Evolutionary conservation across 2,113 vertebrate genomes (phyloP), one percentile per base, ranked within the genome.

Genomic region (Erpornis zantholeuca): DNA sequence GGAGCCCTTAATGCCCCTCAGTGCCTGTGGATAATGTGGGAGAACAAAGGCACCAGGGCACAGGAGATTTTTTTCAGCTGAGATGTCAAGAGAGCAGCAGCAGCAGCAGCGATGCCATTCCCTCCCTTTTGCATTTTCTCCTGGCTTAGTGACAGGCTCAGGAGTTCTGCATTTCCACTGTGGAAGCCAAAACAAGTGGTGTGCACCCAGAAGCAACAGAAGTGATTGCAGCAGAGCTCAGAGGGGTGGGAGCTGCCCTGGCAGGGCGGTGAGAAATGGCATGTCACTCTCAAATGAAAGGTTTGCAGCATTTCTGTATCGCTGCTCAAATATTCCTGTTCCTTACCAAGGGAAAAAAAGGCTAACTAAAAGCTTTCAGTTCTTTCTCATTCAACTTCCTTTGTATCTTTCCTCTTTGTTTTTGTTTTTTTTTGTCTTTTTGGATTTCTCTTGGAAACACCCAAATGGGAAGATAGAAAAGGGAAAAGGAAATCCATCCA

Each of bases 141-240:
- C 66, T 65, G 36, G 9, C 45, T 84, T 10, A 15, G 50, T 82
- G 79, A 31, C 68, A 71, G 56, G 19, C 47, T 59, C 60, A 4
- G 57, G 85, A 88, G 64, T 7, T 61, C 24, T 86, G 92, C 24
- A 19, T 50, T 54, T 54, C 40, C 86, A 44, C 31, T 1, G 22
- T 10, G 57, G 53, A 57, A 68, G 88, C 75, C 88, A 54, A 76
- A 95, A 72, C 25, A 88, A 75, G 2, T 3, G 0, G 35, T 20
- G 90, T 36, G 92, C 69, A 50, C 70, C 68, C 91, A 95, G 88
- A 4, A 95, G 91, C 86, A 88, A 29, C 33, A 77, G 6, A 14
- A 91, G 36, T 5, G 77, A 64, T 10, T 82, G 60, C 80, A 64
- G 88, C 86, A 38, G 59, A 82, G 78, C 78, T 35, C 28, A 5